A percentile compares a stretch with the other conserved stretches of the same genome.
Evolutionary conservation across 2,113 vertebrate species (phyloP).

Genomic region (Lamprologus ornatipinnis): DNA sequence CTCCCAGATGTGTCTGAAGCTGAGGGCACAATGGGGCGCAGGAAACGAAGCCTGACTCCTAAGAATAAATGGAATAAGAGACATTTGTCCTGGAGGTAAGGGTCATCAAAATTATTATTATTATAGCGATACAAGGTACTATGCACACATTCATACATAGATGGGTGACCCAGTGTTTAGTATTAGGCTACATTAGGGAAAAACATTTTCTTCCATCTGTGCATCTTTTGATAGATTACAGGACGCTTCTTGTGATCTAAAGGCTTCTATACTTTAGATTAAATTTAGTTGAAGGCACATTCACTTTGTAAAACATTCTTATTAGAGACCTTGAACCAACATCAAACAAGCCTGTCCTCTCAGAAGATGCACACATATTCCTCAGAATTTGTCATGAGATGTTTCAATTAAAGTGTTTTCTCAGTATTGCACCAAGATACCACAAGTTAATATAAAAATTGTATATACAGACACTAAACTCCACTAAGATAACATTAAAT

Average conservation of each 20-base stretch:
- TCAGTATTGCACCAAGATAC: not conserved
- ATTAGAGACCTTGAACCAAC: not conserved
- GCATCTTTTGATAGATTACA: not conserved
- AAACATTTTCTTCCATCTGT: not conserved
- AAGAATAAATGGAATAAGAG: conserved; percentile 88
- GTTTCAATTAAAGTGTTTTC: not conserved
- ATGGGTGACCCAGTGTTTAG: not conserved
- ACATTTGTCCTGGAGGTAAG: conserved; percentile 93
- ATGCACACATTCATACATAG: not conserved
- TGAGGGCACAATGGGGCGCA: conserved; percentile 51
- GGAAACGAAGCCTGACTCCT: conserved; percentile 61
- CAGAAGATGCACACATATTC: not conserved
- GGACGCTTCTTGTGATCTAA: not conserved
- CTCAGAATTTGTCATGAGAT: not conserved
- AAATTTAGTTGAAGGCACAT: not conserved
- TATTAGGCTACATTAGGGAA: not conserved
- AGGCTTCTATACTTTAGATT: not conserved
- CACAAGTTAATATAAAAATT: not conserved
- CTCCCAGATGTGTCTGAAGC: conserved; percentile 76
- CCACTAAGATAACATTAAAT: not conserved
- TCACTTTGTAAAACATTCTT: not conserved
- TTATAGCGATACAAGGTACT: not conserved
- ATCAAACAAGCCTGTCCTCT: not conserved
- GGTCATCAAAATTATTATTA: not conserved
- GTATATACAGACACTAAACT: not conserved